Percentiles rank a stretch among this genome's conserved stretches.
Evolutionary conservation across 2,888 invertebrate species (phyloP).

Genomic region (Lithophane socia): DNA sequence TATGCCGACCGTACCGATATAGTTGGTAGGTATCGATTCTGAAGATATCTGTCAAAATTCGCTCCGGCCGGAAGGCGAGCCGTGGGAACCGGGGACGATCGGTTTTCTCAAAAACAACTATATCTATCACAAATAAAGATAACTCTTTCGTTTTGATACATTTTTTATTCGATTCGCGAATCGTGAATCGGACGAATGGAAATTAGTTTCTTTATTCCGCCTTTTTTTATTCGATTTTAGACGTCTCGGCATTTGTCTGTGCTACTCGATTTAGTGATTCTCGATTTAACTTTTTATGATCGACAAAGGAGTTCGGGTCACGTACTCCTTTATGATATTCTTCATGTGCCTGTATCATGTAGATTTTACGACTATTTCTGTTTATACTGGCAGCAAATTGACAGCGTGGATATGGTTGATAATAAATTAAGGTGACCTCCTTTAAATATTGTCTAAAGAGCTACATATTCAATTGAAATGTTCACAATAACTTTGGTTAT

Average conservation of each 20-base stretch:
- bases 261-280: slow-evolving; percentile 25
- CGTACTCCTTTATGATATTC: slow-evolving; percentile 33
- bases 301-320: slow-evolving; percentile 29
- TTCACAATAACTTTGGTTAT: slow-evolving; percentile 25
- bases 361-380: slow-evolving; percentile 57
- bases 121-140: slow-evolving; percentile 80
- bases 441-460: slow-evolving; percentile 46
- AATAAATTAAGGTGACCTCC: slow-evolving; percentile 65
- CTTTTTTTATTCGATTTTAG: slow-evolving; percentile 45
- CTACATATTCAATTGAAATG: slow-evolving; percentile 44
- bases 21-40: slow-evolving; percentile 76
- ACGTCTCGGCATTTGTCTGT: slow-evolving; percentile 29
- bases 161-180: slow-evolving; percentile 71
- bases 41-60: slow-evolving; percentile 90
- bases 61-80: slow-evolving; percentile 87
- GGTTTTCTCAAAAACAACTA: slow-evolving; percentile 89
- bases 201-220: slow-evolving; percentile 60
- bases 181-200: slow-evolving; percentile 68
- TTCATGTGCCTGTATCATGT: slow-evolving; percentile 26
- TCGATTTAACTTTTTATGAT: slow-evolving; percentile 35
- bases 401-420: slow-evolving; percentile 45
- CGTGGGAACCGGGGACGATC: slow-evolving; percentile 86
- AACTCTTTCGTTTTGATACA: slow-evolving; percentile 75
- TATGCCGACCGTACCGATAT: slow-evolving; percentile 80
- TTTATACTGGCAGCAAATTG: slow-evolving; percentile 52